Base-by-base conservation (phyloP, 2,888 invertebrate genomes). In the Epinotia bilunana region DNA sequence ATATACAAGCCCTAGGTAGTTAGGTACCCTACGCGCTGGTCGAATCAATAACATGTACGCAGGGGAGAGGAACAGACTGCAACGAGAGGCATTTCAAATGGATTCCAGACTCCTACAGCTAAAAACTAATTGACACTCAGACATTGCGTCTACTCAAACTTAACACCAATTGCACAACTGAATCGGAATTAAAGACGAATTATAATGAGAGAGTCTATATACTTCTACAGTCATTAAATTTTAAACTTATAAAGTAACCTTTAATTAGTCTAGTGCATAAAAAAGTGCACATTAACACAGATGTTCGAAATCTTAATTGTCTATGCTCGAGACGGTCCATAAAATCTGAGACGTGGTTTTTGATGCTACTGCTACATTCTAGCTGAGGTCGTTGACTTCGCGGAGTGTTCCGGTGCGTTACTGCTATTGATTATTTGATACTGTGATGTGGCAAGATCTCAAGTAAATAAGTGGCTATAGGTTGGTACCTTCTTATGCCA, bases 301-400 rank as follows among this genome's bases (percentile, higher is more conserved):
- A 85, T 85, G 87, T 87, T 80, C 86, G 85, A 90, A 87, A 87
- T 86, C 83, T 89, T 93, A 91, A 92, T 92, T 92, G 86, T 86
- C 80, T 78, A 81, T 80, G 81, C 81, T 80, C 79, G 80, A 80
- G 90, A 90, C 91, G 93, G 87, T 91, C 90, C 90, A 92, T 93
- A 92, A 93, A 92, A 88, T 89, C 90, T 88, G 78, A 89, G 85
- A 88, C 86, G 86, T 87, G 87, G 84, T 85, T 86, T 84, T 87
- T 83, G 83, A 85, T 83, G 80, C 86, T 86, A 87, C 87, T 83
- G 80, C 86, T 86, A 87, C 87, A 85, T 87, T 89, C 87, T 88
- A 87, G 83, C 83, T 81, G 83, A 83, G 91, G 88, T 92, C 91
- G 78, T 82, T 86, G 92, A 90, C 92, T 82, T 73, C 67, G 77